These are phyloP conservation scores for Scortum barcoo DNA, from an alignment of 2,113 vertebrate species.

Conservation along the genomic window DNA sequence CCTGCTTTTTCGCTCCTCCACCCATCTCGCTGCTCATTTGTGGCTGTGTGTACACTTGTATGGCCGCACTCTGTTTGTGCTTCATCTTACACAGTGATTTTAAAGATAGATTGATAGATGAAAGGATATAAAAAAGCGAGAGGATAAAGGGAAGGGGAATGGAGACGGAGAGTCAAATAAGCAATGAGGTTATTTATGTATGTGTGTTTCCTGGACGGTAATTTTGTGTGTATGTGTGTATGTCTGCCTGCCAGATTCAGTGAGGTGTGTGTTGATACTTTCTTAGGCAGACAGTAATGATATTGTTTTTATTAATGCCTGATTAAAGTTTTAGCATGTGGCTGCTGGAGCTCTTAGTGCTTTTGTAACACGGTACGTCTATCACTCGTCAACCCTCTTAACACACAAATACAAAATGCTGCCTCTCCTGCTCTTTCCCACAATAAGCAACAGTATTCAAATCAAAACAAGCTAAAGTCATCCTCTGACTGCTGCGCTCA, in stretches of 20 bases:
- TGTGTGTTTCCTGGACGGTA: slow-evolving; percentile 40
- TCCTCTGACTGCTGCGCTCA: slow-evolving; percentile 42
- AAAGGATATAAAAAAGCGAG: slow-evolving; percentile 45
- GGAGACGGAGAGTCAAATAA: slow-evolving; percentile 16
- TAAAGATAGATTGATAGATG: slow-evolving; percentile 51
- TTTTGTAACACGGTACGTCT: slow-evolving; percentile 43
- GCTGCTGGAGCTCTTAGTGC: slow-evolving; percentile 49
- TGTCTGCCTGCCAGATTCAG: slow-evolving; percentile 30
- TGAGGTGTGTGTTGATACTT: slow-evolving; percentile 58
- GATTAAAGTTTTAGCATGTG: slow-evolving; percentile 70
- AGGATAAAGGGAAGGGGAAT: slow-evolving; percentile 26
- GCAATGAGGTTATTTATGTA: slow-evolving; percentile 54
- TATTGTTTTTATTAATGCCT: slow-evolving; percentile 78
- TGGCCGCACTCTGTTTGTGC: slow-evolving; percentile 37
- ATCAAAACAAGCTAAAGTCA: slow-evolving; percentile 45
- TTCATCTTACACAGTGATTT: slow-evolving; percentile 41
- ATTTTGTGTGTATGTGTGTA: slow-evolving; percentile 27
- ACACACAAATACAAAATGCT: slow-evolving; percentile 44
- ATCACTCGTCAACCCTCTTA: slow-evolving; percentile 36
- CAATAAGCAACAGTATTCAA: slow-evolving; percentile 47
- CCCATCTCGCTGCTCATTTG: slow-evolving; percentile 46
- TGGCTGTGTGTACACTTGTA: slow-evolving; percentile 37
- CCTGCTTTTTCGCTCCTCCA: slow-evolving; percentile 14
- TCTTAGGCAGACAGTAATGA: slow-evolving; percentile 65
- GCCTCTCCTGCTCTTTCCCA: slow-evolving; percentile 23